Evolutionary conservation across 2,797 vertebrate species (phyloP).

Genomic region (Paguma larvata): DNA sequence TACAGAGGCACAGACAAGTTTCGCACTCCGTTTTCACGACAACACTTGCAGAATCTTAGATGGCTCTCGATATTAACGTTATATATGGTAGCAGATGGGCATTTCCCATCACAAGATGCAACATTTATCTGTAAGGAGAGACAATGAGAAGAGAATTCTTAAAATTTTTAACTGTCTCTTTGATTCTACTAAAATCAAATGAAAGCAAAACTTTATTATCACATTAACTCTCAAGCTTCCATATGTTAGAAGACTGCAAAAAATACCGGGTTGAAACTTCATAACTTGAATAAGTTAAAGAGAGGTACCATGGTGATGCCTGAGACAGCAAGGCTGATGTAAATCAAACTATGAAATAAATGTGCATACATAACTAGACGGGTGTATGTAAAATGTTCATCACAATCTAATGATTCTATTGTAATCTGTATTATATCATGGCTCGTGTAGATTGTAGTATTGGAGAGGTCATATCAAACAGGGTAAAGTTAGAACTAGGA

Average conservation of each 20-base stretch:
- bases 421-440: background rate
- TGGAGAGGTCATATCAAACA: background rate
- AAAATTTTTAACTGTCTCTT: background rate
- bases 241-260: background rate
- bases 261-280: background rate
- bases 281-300: background rate
- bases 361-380: background rate
- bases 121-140: slow-evolving; percentile 92
- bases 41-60: slow-evolving; percentile 98
- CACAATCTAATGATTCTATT: background rate
- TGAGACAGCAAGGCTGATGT: background rate
- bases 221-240: background rate
- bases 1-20: slow-evolving; percentile 94
- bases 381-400: background rate
- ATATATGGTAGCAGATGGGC: slow-evolving; percentile 99
- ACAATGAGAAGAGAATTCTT: background rate
- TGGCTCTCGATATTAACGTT: slow-evolving; percentile 99
- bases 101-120: slow-evolving; percentile 98
- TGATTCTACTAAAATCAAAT: background rate
- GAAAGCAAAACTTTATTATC: slow-evolving; percentile 3
- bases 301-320: background rate
- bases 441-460: background rate
- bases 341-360: slow-evolving; percentile 39
- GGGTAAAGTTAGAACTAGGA: background rate
- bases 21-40: slow-evolving; percentile 94